Base-by-base conservation (phyloP, 2,113 vertebrate species). In the Melierax canorus region DNA sequence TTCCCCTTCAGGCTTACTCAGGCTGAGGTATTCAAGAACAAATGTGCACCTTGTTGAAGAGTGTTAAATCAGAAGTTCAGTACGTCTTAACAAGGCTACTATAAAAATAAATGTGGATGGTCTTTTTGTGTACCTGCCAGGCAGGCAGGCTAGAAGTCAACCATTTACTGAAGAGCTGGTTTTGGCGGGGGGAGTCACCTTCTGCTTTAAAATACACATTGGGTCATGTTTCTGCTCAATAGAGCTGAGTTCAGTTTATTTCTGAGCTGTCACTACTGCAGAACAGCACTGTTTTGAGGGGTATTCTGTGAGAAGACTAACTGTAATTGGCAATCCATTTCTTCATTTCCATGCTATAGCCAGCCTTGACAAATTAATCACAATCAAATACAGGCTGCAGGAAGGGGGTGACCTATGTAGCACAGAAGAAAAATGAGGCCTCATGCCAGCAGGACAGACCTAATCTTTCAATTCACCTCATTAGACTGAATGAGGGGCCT, bases 341-440 rank as follows among this genome's bases (percentile, higher is more conserved):
- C 98, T 99, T 98, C 97, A 97, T 99, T 99, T 99, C 98, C 98
- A 98, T 98, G 97, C 98, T 97, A 97, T 96, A 98, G 98, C 98
- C 98, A 97, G 97, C 97, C 96, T 96, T 99, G 99, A 99, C 98
- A 97, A 99, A 99, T 99, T 98, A 99, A 98, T 98, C 98, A 98
- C 98, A 98, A 98, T 98, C 98, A 98, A 97, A 97, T 95, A 82
- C 87, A 96, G 96, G 96, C 97, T 96, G 89, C 0, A n/a, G 92
- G 89, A 94, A 91, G 95, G 96, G 96, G 96, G 92, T 66, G 86
- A 98, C 96, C 97, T 98, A n/a, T 55, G 92, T 88, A 43, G 97
- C 97, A 83, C 93, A 83, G 98, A 98, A 99, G 99, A 99, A 99
- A 99, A 99, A 99, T 99, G 99, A 99, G 98, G 96, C 97, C 98